These are phyloP conservation scores for Axis porcinus DNA, from an alignment of 2,113 vertebrate genomes.

Conservation along the genomic window DNA sequence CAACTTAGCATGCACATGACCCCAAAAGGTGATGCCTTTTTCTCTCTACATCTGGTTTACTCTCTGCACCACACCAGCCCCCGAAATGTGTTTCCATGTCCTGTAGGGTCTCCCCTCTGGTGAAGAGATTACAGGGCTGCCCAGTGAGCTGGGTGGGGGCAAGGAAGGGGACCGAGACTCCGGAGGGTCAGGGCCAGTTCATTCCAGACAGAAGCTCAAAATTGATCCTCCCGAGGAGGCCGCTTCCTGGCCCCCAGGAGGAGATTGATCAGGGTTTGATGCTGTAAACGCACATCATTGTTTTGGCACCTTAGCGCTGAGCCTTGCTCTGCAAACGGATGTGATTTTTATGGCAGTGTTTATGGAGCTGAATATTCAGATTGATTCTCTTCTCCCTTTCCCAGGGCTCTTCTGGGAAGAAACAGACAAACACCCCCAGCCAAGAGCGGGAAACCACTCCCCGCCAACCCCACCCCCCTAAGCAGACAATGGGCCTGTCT, in stretches of 20 bases:
- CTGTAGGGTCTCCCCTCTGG: neutral
- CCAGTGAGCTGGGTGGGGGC: neutral
- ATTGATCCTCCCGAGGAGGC: constrained; percentile 70
- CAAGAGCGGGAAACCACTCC: neutral
- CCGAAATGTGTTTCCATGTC: neutral
- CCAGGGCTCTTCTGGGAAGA: constrained; percentile 28
- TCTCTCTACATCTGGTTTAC: neutral
- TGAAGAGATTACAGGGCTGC: neutral
- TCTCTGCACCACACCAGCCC: neutral
- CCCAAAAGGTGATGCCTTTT: neutral
- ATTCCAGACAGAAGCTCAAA: constrained; percentile 49
- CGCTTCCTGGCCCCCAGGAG: constrained; percentile 67
- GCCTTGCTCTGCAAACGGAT: constrained; percentile 79
- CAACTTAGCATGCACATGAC: neutral
- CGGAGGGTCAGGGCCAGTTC: constrained; percentile 47
- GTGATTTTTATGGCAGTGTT: constrained; percentile 83
- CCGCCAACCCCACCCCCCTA: neutral
- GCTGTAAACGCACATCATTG: constrained; percentile 76
- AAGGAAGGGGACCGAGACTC: constrained; percentile 41
- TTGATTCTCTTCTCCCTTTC: constrained; percentile 73
- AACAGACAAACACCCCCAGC: neutral
- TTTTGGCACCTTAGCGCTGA: constrained; percentile 75
- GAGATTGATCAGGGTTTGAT: constrained; percentile 78
- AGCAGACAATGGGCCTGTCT: neutral
- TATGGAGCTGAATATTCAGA: constrained; percentile 81